These are phyloP conservation scores for Hermatobates lingyangjiaoensis DNA, from an alignment of 1,140 invertebrate species.

Conservation along the genomic window DNA sequence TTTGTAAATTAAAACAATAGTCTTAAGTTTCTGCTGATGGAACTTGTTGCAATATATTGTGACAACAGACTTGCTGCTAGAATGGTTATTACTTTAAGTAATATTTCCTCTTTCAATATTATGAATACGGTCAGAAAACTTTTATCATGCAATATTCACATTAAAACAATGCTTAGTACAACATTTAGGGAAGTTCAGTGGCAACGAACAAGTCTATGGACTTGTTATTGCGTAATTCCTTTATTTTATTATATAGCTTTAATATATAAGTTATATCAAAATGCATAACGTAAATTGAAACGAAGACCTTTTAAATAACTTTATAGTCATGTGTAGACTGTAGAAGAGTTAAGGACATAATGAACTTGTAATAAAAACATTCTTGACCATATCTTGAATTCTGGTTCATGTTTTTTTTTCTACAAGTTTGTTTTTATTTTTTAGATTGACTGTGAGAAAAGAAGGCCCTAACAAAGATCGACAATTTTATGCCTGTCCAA, in stretches of 20 bases:
- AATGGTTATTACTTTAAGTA: too few species aligned
- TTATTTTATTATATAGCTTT: background rate
- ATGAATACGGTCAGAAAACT: too few species aligned
- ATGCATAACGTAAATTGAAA: background rate
- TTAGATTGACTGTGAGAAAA: constrained; percentile 54
- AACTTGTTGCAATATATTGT: too few species aligned
- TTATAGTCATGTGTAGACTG: constrained; percentile 4
- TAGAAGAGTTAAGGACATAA: background rate
- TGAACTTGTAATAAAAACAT: background rate
- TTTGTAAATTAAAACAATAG: too few species aligned
- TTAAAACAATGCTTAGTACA: too few species aligned
- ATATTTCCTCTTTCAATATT: too few species aligned
- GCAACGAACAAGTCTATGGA: too few species aligned
- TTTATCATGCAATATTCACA: too few species aligned
- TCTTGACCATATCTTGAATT: background rate
- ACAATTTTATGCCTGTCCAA: constrained; percentile 57
- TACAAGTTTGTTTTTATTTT: constrained; percentile 9
- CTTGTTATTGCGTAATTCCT: background rate
- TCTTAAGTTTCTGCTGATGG: too few species aligned
- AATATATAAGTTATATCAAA: background rate
- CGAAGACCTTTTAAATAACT: background rate
- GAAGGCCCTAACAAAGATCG: constrained; percentile 70
- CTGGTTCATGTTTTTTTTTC: background rate
- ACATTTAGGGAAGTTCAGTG: too few species aligned
- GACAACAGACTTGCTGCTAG: too few species aligned